A percentile compares a stretch with the other conserved stretches of the same genome.
Evolutionary conservation across 2,113 vertebrate species (phyloP).

Genomic region (Okapia johnstoni): DNA sequence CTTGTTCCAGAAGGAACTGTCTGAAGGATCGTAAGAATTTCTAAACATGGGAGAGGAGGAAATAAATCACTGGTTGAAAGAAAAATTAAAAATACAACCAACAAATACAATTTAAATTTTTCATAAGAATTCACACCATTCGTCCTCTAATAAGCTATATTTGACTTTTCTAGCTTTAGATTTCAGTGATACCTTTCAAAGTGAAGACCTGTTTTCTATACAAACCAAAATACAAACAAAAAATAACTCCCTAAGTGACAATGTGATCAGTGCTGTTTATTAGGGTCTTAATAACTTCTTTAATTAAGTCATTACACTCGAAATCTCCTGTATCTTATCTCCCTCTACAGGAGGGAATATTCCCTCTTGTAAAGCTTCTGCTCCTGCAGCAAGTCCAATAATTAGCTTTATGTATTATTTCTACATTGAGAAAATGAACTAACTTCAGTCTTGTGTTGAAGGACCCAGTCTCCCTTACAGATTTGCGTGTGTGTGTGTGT

Average conservation of each 20-base stretch:
- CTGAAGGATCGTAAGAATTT: constrained; percentile 76
- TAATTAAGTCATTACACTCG: neutral
- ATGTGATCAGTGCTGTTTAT: neutral
- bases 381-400: neutral
- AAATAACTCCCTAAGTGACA: neutral
- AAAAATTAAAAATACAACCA: neutral
- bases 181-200: neutral
- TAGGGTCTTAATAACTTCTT: neutral
- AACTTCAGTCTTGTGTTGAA: neutral
- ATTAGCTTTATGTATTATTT: neutral
- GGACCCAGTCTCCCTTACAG: neutral
- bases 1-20: constrained; percentile 82
- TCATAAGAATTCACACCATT: neutral
- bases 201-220: neutral
- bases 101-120: neutral
- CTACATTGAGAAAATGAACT: neutral
- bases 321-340: neutral
- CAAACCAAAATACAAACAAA: neutral
- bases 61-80: neutral
- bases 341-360: neutral
- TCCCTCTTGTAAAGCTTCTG: neutral
- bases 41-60: neutral
- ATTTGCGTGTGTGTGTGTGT: neutral
- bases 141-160: neutral
- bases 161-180: neutral